phyloP scores from a whole-genome alignment of 2,113 vertebrate species.

The Diglossa brunneiventris region DNA sequence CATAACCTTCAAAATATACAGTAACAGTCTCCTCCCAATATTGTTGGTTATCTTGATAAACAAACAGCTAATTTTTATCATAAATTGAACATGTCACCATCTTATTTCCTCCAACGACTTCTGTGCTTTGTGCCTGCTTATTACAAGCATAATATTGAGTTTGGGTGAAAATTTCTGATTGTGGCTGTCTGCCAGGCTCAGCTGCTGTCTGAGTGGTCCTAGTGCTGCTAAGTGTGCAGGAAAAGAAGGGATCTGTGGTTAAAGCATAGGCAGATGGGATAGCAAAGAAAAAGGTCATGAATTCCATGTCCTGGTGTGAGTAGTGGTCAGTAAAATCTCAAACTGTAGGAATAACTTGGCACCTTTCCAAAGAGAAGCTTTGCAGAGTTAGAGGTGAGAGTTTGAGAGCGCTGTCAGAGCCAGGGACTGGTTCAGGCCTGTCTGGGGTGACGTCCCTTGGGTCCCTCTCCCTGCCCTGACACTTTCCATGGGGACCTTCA shows the following conservation, averaged over 20 bases:
- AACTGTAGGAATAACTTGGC: not conserved
- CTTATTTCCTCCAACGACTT: not conserved
- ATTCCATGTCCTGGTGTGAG: not conserved
- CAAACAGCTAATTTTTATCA: not conserved
- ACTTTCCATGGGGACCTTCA: not conserved
- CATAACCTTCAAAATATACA: not conserved
- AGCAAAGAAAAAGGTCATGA: not conserved
- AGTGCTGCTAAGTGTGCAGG: not conserved
- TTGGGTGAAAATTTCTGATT: not conserved
- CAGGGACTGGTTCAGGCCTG: fast-evolving
- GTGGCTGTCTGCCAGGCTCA: not conserved
- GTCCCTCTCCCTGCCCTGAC: not conserved
- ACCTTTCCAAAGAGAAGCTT: not conserved
- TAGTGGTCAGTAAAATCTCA: not conserved
- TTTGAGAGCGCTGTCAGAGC: not conserved
- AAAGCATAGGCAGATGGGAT: not conserved
- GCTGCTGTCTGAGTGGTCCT: not conserved
- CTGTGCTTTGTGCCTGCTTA: not conserved
- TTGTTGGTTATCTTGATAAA: not conserved
- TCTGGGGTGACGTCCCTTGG: not conserved
- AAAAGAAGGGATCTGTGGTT: not conserved
- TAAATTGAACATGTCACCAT: not conserved
- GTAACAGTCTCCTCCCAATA: not conserved
- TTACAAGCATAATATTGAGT: not conserved
- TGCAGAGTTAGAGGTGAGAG: not conserved